Conservation (phyloP, 2,888 invertebrate species). For the Tachina fera region DNA sequence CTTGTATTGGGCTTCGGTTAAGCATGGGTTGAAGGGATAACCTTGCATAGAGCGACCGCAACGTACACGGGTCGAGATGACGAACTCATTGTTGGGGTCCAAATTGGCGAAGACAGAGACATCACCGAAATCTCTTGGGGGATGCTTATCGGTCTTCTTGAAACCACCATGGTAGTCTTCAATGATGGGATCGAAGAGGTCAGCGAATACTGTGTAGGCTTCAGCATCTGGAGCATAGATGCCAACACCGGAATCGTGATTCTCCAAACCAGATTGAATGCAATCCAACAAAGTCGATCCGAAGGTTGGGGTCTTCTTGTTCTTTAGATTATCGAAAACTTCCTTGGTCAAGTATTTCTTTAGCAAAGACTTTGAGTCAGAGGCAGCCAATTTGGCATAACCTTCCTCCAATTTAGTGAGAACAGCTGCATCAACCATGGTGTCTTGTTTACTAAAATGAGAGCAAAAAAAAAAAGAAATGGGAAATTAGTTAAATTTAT, state of each 20-base stretch:
- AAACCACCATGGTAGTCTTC: conserved; percentile 98
- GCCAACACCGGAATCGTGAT: conserved; percentile 97
- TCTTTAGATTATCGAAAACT: conserved; percentile 95
- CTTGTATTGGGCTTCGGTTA: conserved; percentile 98
- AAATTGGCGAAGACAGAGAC: conserved; percentile 94
- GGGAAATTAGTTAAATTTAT: conserved; percentile 25
- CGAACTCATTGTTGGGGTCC: conserved; percentile 94
- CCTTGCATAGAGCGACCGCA: conserved; percentile 97
- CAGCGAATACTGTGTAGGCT: conserved; percentile 94
- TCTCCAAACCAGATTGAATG: conserved; percentile 98
- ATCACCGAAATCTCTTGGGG: conserved; percentile 97
- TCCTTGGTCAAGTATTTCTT: conserved; percentile 97
- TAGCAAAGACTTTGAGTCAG: conserved; percentile 97
- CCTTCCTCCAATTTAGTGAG: conserved; percentile 96
- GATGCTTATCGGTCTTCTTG: conserved; percentile 97
- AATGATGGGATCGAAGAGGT: conserved; percentile 98
- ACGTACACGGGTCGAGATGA: conserved; percentile 97
- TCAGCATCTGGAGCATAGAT: conserved; percentile 99
- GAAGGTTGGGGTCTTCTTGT: conserved; percentile 94
- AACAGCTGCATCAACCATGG: conserved; percentile 96
- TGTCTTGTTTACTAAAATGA: conserved; percentile 87
- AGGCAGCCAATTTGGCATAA: conserved; percentile 92
- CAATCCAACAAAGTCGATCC: conserved; percentile 96
- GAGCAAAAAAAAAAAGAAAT: conserved; percentile 66
- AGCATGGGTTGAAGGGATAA: conserved; percentile 98